These are phyloP conservation scores for Falcaria lacertinaria DNA, from an alignment of 2,888 invertebrate genomes.

Conservation along the genomic window DNA sequence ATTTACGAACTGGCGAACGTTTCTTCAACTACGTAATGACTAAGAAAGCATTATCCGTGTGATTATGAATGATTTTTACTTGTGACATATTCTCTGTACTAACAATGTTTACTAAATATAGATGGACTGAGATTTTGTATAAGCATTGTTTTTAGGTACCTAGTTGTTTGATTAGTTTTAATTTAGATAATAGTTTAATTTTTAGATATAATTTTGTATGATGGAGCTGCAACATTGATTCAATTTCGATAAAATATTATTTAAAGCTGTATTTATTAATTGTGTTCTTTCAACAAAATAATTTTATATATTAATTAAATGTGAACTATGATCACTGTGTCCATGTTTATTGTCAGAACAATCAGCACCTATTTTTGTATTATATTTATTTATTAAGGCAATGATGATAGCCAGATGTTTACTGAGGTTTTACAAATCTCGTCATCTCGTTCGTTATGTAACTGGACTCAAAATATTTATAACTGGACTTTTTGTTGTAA, in stretches of 20 bases:
- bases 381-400: slow-evolving; percentile 12
- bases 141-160: slow-evolving; percentile 52
- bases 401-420: slow-evolving; percentile 12
- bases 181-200: slow-evolving; percentile 43
- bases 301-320: neutral
- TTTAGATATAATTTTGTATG: slow-evolving; percentile 49
- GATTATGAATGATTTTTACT: slow-evolving; percentile 12
- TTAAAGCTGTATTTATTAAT: slow-evolving; percentile 6
- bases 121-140: slow-evolving; percentile 48
- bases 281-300: neutral
- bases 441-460: slow-evolving; percentile 9
- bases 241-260: slow-evolving; percentile 23
- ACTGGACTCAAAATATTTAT: slow-evolving; percentile 7
- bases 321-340: neutral
- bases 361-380: slow-evolving; percentile 19
- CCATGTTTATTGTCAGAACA: neutral
- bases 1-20: slow-evolving; percentile 45
- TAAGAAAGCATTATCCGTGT: slow-evolving; percentile 4
- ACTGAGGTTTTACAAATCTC: slow-evolving; percentile 41
- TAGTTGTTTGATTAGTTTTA: slow-evolving; percentile 44
- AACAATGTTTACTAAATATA: slow-evolving; percentile 16
- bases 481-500: slow-evolving; percentile 3
- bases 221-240: slow-evolving; percentile 24
- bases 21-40: slow-evolving; percentile 14
- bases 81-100: slow-evolving; percentile 17